Conservation (phyloP, 2,888 invertebrate species). For the Drosophila cracens region DNA sequence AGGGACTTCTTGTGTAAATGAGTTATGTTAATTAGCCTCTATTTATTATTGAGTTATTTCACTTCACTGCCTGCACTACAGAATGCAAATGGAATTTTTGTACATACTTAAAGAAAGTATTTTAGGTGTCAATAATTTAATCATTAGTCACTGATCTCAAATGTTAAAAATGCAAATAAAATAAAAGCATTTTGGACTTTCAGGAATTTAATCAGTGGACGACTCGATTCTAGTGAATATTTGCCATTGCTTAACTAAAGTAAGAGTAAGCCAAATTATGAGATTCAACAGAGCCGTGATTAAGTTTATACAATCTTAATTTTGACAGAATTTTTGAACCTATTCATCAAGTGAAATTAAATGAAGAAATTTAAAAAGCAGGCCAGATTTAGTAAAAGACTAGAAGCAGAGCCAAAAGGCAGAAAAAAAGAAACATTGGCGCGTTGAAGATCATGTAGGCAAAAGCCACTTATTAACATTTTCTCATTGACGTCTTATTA, state of each 20-base stretch:
- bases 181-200: neutral
- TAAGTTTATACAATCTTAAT: neutral
- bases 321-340: neutral
- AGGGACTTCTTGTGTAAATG: constrained; percentile 21
- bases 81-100: constrained; percentile 21
- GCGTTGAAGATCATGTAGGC: constrained; percentile 33
- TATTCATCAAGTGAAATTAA: neutral
- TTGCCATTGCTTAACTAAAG: neutral
- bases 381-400: constrained; percentile 13
- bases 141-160: neutral
- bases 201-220: neutral
- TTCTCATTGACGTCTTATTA: constrained; percentile 80
- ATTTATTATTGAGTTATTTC: constrained; percentile 30
- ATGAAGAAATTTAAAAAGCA: neutral
- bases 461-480: constrained; percentile 73
- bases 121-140: neutral
- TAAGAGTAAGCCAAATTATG: neutral
- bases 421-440: constrained; percentile 32
- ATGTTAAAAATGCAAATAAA: neutral
- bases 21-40: constrained; percentile 41
- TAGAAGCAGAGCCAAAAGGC: neutral
- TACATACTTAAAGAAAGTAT: neutral
- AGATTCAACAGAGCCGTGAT: neutral
- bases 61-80: neutral
- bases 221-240: neutral